Percentiles rank a stretch among this genome's conserved stretches.
Evolutionary conservation across 2,888 invertebrate genomes (phyloP).

Genomic region (Chymomyza caudatula): DNA sequence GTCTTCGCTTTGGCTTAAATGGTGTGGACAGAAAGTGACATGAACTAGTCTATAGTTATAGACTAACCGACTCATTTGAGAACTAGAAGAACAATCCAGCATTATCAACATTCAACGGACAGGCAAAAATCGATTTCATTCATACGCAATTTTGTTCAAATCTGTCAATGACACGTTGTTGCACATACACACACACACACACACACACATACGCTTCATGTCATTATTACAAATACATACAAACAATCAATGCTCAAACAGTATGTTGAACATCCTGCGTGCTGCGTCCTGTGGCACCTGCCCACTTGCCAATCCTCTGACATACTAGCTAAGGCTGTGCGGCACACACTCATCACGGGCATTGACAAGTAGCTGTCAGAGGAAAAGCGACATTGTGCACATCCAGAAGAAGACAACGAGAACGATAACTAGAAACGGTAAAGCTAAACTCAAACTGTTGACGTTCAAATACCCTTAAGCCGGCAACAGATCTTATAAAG

Average conservation of each 20-base stretch:
- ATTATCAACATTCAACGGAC: background rate
- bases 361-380: slow-evolving; percentile 72
- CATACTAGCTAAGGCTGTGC: background rate
- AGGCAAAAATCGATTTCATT: slow-evolving; percentile 65
- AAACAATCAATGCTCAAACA: slow-evolving; percentile 1
- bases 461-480: background rate
- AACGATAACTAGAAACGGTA: background rate
- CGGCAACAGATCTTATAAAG: too few relatives aligned
- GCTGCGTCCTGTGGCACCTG: slow-evolving; percentile 29
- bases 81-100: background rate
- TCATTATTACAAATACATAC: slow-evolving; percentile 13
- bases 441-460: background rate
- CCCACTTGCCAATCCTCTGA: background rate
- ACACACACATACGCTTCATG: background rate
- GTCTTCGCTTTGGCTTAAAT: background rate
- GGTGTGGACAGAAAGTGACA: background rate
- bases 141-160: slow-evolving; percentile 63
- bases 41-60: background rate
- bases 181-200: slow-evolving; percentile 12
- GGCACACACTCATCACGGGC: slow-evolving; percentile 54
- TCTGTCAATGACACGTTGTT: slow-evolving; percentile 64
- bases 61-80: background rate
- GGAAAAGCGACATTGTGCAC: slow-evolving; percentile 37
- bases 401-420: slow-evolving; percentile 6
- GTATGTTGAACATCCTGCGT: slow-evolving; percentile 8